Conservation (phyloP, 2,113 vertebrate genomes). For the Syngnathus typhle region DNA sequence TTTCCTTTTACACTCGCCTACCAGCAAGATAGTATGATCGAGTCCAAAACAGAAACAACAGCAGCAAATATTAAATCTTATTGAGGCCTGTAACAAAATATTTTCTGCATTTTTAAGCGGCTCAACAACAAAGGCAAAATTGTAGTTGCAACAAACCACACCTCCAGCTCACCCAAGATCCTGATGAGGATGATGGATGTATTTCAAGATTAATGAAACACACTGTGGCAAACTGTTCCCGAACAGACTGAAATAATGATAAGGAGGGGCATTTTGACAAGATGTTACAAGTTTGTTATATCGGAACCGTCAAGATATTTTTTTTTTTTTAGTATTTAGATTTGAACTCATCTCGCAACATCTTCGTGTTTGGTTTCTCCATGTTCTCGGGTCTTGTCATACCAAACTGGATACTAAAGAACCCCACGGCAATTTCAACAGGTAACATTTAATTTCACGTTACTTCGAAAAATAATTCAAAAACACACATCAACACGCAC, state of each 20-base stretch:
- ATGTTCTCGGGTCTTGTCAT: slow-evolving; percentile 83
- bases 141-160: too few species aligned
- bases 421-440: slow-evolving; percentile 74
- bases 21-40: too few species aligned
- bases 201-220: too few species aligned
- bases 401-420: slow-evolving; percentile 85
- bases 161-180: too few species aligned
- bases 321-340: slow-evolving; percentile 77
- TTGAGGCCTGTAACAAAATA: too few species aligned
- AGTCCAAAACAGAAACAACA: too few species aligned
- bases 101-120: too few species aligned
- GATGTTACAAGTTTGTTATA: background rate
- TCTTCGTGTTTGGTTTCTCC: slow-evolving; percentile 95
- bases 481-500: background rate
- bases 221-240: background rate
- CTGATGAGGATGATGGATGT: too few species aligned
- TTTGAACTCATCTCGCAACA: slow-evolving; percentile 94
- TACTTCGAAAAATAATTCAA: background rate
- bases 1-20: too few species aligned
- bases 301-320: background rate
- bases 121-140: too few species aligned
- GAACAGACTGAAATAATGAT: background rate
- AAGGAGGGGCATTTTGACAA: background rate
- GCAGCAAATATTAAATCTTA: too few species aligned
- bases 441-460: slow-evolving; percentile 60